Evolutionary conservation across 2,888 invertebrate genomes (phyloP).

Genomic region (Norana najaformis): DNA sequence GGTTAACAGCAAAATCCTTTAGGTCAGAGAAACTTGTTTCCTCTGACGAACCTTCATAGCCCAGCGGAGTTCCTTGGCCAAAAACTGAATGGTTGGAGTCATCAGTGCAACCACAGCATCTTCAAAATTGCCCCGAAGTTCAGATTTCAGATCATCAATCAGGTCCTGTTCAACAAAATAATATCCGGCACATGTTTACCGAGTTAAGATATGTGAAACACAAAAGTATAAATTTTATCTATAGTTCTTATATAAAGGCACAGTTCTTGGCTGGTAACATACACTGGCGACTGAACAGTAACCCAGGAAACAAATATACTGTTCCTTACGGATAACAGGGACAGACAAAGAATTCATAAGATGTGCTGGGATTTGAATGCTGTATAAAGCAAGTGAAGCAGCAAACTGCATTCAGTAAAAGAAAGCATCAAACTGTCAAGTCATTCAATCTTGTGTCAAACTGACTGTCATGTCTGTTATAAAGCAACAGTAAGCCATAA

Average conservation of each 20-base stretch:
- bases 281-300: not conserved
- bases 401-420: too few relatives aligned
- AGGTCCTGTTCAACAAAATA: slow-evolving; percentile 60
- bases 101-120: slow-evolving; percentile 57
- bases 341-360: not conserved
- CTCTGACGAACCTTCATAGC: slow-evolving; percentile 53
- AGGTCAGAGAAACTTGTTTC: not conserved
- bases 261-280: too few relatives aligned
- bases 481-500: too few relatives aligned
- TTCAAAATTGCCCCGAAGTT: slow-evolving; percentile 57
- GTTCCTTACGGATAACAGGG: not conserved
- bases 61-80: slow-evolving; percentile 55
- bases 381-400: not conserved
- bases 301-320: not conserved
- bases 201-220: not conserved
- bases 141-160: slow-evolving; percentile 55
- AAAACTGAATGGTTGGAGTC: slow-evolving; percentile 53
- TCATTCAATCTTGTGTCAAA: too few relatives aligned
- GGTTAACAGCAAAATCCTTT: not conserved
- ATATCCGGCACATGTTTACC: not conserved
- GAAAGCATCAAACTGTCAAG: not conserved
- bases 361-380: not conserved
- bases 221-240: not conserved
- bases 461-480: too few relatives aligned
- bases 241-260: too few relatives aligned